Evolutionary conservation across 30 jellyfish, hydroid and myxozoan genomes (phyloP).

Genomic region (Aurelia aurita complex sp. Pacific): DNA sequence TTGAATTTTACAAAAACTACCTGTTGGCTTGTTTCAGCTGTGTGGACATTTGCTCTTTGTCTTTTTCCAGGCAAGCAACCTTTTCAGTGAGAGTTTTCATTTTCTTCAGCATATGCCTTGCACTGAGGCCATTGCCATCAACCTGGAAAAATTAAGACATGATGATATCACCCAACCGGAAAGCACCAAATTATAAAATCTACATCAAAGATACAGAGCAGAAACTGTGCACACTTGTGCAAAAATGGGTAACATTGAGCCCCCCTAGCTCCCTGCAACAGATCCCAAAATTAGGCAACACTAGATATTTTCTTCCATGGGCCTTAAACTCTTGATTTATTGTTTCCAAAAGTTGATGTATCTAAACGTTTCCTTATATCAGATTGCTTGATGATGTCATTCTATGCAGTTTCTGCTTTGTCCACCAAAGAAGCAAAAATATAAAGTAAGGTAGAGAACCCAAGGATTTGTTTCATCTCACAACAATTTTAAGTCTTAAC

Average conservation of each 20-base stretch:
- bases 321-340: too few species aligned
- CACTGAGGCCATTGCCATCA: slow-evolving; percentile 76
- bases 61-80: slow-evolving; percentile 81
- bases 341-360: too few species aligned
- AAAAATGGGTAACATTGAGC: too few species aligned
- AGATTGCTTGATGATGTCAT: too few species aligned
- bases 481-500: too few species aligned
- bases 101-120: slow-evolving; percentile 60
- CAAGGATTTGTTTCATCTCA: too few species aligned
- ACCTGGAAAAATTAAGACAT: slow-evolving; percentile 11
- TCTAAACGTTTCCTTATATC: too few species aligned
- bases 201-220: too few species aligned
- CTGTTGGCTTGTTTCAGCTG: slow-evolving; percentile 82
- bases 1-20: slow-evolving; percentile 11
- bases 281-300: neutral
- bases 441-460: too few species aligned
- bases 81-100: slow-evolving; percentile 81
- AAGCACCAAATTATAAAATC: neutral
- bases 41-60: slow-evolving; percentile 61
- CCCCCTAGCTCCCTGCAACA: neutral
- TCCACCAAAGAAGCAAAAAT: too few species aligned
- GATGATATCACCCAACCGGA: neutral
- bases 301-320: neutral
- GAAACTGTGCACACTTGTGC: neutral
- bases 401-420: too few species aligned